These are phyloP conservation scores for Orthonevra nobilis DNA, from an alignment of 2,888 invertebrate genomes.

Conservation along the genomic window DNA sequence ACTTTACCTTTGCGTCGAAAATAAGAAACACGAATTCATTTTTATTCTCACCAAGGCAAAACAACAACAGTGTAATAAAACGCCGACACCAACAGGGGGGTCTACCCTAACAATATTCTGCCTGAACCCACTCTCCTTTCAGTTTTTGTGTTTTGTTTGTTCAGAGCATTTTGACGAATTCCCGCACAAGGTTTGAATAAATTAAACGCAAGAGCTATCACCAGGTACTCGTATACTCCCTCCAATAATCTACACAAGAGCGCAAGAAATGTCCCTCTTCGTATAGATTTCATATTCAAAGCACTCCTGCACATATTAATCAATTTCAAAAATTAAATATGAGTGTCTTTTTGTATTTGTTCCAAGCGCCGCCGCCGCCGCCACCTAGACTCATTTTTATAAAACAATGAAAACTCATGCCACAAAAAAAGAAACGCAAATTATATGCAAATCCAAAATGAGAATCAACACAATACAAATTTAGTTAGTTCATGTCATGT, in stretches of 20 bases:
- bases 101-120: slow-evolving; percentile 1
- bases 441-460: slow-evolving; percentile 5
- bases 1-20: background rate
- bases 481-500: slow-evolving; percentile 45
- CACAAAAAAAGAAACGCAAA: background rate
- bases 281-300: slow-evolving; percentile 33
- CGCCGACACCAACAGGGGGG: too few relatives aligned
- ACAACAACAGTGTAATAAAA: too few relatives aligned
- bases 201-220: slow-evolving; percentile 39
- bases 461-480: background rate
- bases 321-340: slow-evolving; percentile 11
- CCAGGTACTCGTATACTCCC: slow-evolving; percentile 4
- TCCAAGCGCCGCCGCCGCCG: too few relatives aligned
- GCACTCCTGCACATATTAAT: slow-evolving; percentile 6
- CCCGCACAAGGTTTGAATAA: slow-evolving; percentile 30
- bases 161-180: slow-evolving; percentile 44
- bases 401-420: too few relatives aligned
- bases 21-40: slow-evolving; percentile 20
- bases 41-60: background rate
- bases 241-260: too few relatives aligned
- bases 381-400: too few relatives aligned
- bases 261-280: slow-evolving; percentile 21
- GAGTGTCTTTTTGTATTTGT: too few relatives aligned
- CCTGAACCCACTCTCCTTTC: background rate
- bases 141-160: slow-evolving; percentile 15